A percentile compares a stretch with the other conserved stretches of the same genome.
phyloP scores from a whole-genome alignment of 1,140 invertebrate genomes.

The Hermetia illucens region DNA sequence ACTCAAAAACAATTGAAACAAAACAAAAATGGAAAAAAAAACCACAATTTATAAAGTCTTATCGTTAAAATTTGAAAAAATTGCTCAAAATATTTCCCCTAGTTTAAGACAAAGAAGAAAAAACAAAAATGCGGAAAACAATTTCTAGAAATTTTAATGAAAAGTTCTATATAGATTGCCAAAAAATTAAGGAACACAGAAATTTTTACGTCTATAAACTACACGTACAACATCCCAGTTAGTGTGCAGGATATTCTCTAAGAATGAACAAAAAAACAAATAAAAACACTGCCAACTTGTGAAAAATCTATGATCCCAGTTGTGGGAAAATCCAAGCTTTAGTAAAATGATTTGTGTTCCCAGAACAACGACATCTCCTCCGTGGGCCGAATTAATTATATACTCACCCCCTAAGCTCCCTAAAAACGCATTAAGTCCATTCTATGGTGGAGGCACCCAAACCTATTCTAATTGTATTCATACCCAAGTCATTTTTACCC shows the following conservation, averaged over 20 bases:
- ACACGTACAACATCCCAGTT: not conserved
- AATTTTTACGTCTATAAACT: not conserved
- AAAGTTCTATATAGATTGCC: too few relatives aligned
- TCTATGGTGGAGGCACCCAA: too few relatives aligned
- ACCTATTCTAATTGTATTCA: too few relatives aligned
- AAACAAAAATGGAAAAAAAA: slow-evolving; percentile 6
- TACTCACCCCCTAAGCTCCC: not conserved
- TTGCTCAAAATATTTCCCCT: not conserved
- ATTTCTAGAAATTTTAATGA: too few relatives aligned
- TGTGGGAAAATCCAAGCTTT: not conserved
- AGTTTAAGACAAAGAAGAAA: not conserved
- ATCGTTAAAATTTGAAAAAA: not conserved
- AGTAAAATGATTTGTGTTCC: slow-evolving; percentile 3
- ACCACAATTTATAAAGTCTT: slow-evolving; percentile 5
- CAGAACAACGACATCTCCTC: slow-evolving; percentile 30
- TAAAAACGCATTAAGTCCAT: not conserved
- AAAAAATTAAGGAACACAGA: not conserved
- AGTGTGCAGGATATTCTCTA: not conserved
- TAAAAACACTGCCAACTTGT: not conserved
- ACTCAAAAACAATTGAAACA: not conserved
- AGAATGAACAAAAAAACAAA: slow-evolving; percentile 1
- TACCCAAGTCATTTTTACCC: too few relatives aligned
- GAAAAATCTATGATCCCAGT: not conserved
- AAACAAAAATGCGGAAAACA: too few relatives aligned
- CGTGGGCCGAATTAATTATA: slow-evolving; percentile 26